Base-by-base conservation (phyloP, 2,113 vertebrate species). In the Gallinago paraguaiae region DNA sequence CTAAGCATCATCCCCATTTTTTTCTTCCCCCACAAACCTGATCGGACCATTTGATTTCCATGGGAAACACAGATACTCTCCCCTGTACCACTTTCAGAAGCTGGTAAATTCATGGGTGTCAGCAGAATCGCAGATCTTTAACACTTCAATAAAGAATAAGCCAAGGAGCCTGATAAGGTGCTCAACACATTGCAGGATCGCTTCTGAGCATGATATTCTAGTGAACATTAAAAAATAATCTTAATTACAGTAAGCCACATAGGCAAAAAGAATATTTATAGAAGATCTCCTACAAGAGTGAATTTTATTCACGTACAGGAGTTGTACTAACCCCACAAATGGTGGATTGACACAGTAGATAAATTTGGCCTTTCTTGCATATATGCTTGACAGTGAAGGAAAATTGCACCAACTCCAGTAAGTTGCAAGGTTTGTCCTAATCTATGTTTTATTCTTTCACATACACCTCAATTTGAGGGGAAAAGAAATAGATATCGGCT, bases 401-500 rank as follows among this genome's bases (percentile, higher is more conserved):
- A 96, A 96, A 97, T 85, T 91, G 86, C 85, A 90, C 94, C 88
- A 97, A 93, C 83, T 90, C 89, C 5, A 95, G 39, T 56, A 74
- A 82, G 80, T 78, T 56, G 96, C 96, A 97, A 67, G 68, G 81
- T 97, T 92, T 96, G 95, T 97, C 86, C 87, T 87, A 95, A 93
- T 92, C 86, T 92, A 75, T 95, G 96, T 97, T 98, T 97, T 98
- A 97, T 98, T 97, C 97, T 88, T 97, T 97, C 97, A 97, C 94
- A 97, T 97, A 98, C 97, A 98, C 98, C 97, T 98, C 97, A 95
- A 97, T 98, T 97, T 95, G 77, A 90, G 78, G 77, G 11, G 91
- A 92, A 97, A 92, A 97, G 95, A 97, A 97, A 98, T 87, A 97
- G 96, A 98, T 98, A 99, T 99, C 98, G 98, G 98, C 99, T 97